Base-by-base conservation (phyloP, 2,888 invertebrate genomes). In the Scaptomyza polygonia region DNA sequence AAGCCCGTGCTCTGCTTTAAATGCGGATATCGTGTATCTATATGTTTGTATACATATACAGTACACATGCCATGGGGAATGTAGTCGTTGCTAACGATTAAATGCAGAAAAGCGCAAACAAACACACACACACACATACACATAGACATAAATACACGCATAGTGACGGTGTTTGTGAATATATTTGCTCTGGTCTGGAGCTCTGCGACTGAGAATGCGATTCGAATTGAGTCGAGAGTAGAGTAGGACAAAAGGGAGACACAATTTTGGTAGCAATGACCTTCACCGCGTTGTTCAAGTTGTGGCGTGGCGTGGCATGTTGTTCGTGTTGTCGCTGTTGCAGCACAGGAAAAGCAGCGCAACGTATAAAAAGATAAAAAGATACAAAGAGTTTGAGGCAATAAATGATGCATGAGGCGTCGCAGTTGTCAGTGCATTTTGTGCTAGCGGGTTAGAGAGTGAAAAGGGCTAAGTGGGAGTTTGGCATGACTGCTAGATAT, bases 221-320 rank as follows among this genome's bases (percentile, higher is more conserved):
- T 65, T 77, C 79, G 80, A 52, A 61, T 65, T 48, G 75, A 75
- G 65, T 74, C 77, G 73, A 75, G 77, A 86, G 81, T 79, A 79
- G 86, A 90, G 88, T 89, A 90, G 89, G 88, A 88, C 89, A 89
- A 88, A 89, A 89, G 89, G 89, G 89, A 89, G 88, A 82, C 89
- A 84, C 88, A 89, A 88, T 89, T 90, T 89, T 91, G 91, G 91
- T 91, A 91, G 91, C 91, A 91, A 91, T 91, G 91, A 91, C 91
- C 91, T 91, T 91, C 91, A 91, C 91, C 91, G 91, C 91, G 90
- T 90, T 91, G 91, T 91, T 89, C 85, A 88, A 83, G 86, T 80
- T 83, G 83, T 69, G 73, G 64, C 76, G 65, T 77, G 66, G 67
- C 53, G 56, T 74, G 69, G 25, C 25, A 65, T 49, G 52, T 67